Evolutionary conservation across 2,797 vertebrate genomes (phyloP), one percentile per base, ranked within the genome.

Genomic region (Notamacropus eugenii): DNA sequence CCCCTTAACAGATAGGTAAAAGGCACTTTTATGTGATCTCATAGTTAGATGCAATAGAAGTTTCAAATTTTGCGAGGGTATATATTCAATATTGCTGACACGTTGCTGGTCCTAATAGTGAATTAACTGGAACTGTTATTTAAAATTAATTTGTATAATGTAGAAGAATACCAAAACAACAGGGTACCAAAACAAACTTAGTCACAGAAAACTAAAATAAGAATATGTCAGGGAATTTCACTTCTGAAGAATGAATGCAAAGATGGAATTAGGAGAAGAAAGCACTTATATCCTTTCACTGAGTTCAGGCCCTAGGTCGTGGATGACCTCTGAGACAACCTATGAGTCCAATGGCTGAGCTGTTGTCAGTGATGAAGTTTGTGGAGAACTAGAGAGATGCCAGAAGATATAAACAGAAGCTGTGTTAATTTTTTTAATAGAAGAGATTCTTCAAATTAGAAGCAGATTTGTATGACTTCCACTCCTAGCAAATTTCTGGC

Each of bases 1-100:
- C 50, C 99, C 99, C 94, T 97, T 99, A 95, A 99, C 99, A 50
- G 99, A 99, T 95, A 99, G 99, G 99, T 99, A 96, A 97, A 98
- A 97, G 96, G 92, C 87, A 14, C 5, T 40, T 29, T 91, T 90
- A 90, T 40, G 13, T 57, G 54, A 46, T 87, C 95, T 27, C 10
- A 54, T n/a, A 90, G 87, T 96, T 19, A 91, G 93, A 95, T 97
- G 94, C 93, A 94, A 57, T 27, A 28, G 62, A 5, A 4, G 57
- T 27, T 90, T 90, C 58, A 92, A 92, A 55, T 91, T 97, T 50
- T 50, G 50, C 58, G 56, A 95, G 59, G 91, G 96, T 96, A 90
- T 95, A 94, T 54, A 94, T 87, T 56, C 34, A 54, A 55, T 54
- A 92, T 29, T 91, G 12, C 87, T 90, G n/a, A 92, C 0, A 0